Conservation (phyloP, 1,140 invertebrate species). For the Centruroides sculpturatus region DNA sequence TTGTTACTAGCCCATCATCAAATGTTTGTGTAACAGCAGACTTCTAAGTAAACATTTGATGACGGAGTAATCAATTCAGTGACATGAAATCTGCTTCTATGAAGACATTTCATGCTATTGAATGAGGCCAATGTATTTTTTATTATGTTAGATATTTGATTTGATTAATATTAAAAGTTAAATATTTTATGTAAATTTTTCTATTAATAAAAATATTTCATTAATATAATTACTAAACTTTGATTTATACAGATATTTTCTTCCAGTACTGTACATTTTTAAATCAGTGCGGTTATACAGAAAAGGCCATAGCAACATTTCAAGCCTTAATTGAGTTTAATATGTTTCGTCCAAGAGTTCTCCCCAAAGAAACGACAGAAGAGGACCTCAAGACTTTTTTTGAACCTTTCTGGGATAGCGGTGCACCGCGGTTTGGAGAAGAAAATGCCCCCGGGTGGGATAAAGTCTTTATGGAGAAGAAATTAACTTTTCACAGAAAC, state of each 20-base stretch:
- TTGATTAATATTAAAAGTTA: no score
- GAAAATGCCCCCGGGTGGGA: slow-evolving; percentile 30
- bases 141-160: no score
- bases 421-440: slow-evolving; percentile 33
- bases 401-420: slow-evolving; percentile 38
- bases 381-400: slow-evolving; percentile 26
- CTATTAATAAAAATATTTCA: no score
- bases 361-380: slow-evolving; percentile 11
- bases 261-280: slow-evolving; percentile 29
- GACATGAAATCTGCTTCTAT: no score
- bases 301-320: slow-evolving; percentile 32
- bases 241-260: slow-evolving; percentile 27
- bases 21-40: no score
- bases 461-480: slow-evolving; percentile 21
- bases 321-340: slow-evolving; percentile 38
- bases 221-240: no score
- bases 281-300: slow-evolving; percentile 30
- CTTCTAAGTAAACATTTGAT: no score
- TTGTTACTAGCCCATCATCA: no score
- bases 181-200: no score
- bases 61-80: no score
- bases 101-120: no score
- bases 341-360: slow-evolving; percentile 25
- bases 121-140: no score
- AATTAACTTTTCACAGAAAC: slow-evolving; percentile 3